A percentile compares a stretch with the other conserved stretches of the same genome.
Evolutionary conservation across 2,797 vertebrate species (phyloP).

Genomic region (Tragelaphus eurycerus): DNA sequence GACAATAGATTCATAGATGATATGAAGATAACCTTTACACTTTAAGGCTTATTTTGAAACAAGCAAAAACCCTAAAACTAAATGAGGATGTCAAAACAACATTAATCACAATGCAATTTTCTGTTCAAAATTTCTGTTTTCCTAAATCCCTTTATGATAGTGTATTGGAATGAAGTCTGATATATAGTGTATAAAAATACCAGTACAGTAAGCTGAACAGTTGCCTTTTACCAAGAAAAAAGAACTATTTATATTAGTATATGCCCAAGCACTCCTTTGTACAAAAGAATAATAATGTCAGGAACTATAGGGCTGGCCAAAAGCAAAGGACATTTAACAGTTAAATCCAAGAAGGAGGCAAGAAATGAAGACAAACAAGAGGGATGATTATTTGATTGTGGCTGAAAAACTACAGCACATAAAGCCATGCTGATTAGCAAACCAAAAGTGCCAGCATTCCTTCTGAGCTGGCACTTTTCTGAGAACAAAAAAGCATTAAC

Average conservation of each 20-base stretch:
- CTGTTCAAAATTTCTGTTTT: neutral
- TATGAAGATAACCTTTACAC: neutral
- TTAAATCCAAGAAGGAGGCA: constrained; percentile 22
- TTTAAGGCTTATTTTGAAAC: neutral
- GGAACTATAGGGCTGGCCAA: neutral
- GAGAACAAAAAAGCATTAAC: constrained; percentile 69
- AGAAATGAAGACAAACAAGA: constrained; percentile 50
- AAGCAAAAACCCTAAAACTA: neutral
- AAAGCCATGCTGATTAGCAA: constrained; percentile 62
- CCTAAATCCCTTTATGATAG: neutral
- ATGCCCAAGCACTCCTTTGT: neutral
- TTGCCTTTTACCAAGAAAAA: neutral
- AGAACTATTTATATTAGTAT: neutral
- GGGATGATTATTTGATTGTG: constrained; percentile 62
- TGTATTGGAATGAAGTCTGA: neutral
- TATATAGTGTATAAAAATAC: neutral
- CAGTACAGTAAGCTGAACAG: neutral
- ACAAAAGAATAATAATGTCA: constrained; percentile 26
- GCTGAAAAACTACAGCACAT: neutral
- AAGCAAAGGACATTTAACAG: constrained; percentile 45
- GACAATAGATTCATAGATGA: neutral
- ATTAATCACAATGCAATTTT: neutral
- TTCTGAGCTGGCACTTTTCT: constrained; percentile 60
- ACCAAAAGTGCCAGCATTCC: constrained; percentile 27
- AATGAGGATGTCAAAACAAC: neutral